Evolutionary conservation across 2,113 vertebrate species (phyloP), one percentile per base, ranked within the genome.

Genomic region (Sarotherodon lohbergeri): DNA sequence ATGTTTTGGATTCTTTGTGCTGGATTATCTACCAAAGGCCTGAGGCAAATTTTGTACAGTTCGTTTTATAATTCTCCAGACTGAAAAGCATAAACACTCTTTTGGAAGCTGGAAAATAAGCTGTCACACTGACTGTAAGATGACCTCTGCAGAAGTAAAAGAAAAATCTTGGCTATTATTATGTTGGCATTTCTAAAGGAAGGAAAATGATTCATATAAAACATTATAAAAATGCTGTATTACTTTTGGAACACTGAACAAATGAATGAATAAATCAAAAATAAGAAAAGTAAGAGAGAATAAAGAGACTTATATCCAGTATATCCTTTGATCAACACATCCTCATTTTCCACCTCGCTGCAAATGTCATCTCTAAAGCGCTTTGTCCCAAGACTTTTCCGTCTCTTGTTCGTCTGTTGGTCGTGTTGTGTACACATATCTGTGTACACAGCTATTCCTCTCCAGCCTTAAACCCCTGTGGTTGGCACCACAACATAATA

Each of bases 21-120:
- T 43, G 59, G 46, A 76, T 86, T 50, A 61, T 85, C 57, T 22
- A 80, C 17, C 6, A 10, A 7, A 14, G 11, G 43, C 85, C 85
- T 10, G 16, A 39, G 68, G 61, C 32, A 78, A 80, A 19, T 32
- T 84, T 41, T 68, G 22, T 43, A 52, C 6, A 48, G 10, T 78
- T 78, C 32, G 3, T 87, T 87, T 87, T 48, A 29, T 52, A 82
- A 55, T 66, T 43, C 66, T 81, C 27, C 13, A 80, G 17, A 81
- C 55, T 61, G 14, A 87, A 57, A 19, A 89, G 84, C 59, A 66
- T 10, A 83, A 66, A 83, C n/a, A 57, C 6, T 52, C 9, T 56
- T 63, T 17, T 85, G 19, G 81, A 87, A 78, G 82, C 19, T 54
- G 68, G 59, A 88, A 91, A 88, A 90, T 54, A 68, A 83, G 46